phyloP scores from a whole-genome alignment of 2,797 vertebrate species.

The Galagoides demidoff region DNA sequence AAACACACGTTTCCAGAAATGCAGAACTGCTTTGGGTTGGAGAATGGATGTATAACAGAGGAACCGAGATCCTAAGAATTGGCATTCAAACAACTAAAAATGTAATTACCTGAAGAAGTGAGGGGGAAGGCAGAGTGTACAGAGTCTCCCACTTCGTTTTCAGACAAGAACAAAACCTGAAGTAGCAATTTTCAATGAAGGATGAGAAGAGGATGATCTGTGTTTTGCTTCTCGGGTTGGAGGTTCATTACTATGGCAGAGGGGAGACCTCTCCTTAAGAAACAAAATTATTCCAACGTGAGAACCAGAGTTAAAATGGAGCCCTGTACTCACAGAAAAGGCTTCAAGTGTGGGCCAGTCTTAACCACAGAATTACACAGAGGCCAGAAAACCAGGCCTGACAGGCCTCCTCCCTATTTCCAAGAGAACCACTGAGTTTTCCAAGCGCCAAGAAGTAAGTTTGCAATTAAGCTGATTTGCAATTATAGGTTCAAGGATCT shows the following conservation, averaged over 20 bases:
- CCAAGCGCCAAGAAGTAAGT: not conserved
- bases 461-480: not conserved
- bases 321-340: not conserved
- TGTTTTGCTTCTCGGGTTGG: not conserved
- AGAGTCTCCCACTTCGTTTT: not conserved
- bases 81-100: not conserved
- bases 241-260: not conserved
- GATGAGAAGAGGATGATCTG: not conserved
- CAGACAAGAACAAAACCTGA: slow-evolving; percentile 12
- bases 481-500: not conserved
- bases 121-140: not conserved
- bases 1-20: not conserved
- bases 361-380: not conserved
- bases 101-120: not conserved
- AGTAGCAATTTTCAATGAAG: not conserved
- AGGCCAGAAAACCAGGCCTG: not conserved
- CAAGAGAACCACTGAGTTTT: not conserved
- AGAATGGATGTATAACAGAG: not conserved
- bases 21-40: not conserved
- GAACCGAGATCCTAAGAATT: not conserved
- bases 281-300: not conserved
- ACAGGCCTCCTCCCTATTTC: not conserved
- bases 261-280: not conserved
- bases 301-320: not conserved
- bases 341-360: not conserved